These are phyloP conservation scores for Thinocorus orbignyianus DNA, from an alignment of 2,113 vertebrate genomes.

Conservation along the genomic window DNA sequence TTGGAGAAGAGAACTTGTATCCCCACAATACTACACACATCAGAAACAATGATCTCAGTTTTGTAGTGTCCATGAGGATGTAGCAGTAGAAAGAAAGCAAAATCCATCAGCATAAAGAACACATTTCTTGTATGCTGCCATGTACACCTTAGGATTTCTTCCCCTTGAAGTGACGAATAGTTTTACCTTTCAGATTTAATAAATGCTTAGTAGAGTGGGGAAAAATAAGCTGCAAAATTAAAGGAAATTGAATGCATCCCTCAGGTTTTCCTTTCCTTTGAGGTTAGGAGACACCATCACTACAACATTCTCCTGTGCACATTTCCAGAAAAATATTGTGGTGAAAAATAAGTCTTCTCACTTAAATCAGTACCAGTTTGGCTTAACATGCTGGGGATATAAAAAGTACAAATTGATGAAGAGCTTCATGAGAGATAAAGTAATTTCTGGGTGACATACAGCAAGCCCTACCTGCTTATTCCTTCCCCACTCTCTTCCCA, in stretches of 20 bases:
- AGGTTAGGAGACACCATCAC: neutral
- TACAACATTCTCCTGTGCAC: neutral
- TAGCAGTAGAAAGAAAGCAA: neutral
- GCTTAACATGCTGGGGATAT: neutral
- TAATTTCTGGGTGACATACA: neutral
- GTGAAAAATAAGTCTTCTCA: neutral
- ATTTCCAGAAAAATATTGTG: neutral
- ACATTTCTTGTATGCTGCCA: neutral
- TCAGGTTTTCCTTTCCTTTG: neutral
- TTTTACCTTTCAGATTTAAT: neutral
- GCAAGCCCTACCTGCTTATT: neutral
- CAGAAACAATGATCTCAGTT: neutral
- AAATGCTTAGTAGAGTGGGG: neutral
- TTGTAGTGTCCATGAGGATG: neutral
- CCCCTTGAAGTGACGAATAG: neutral
- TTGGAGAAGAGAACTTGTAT: neutral
- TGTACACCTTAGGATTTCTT: neutral
- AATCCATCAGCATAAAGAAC: neutral
- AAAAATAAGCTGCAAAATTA: neutral
- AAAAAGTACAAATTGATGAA: neutral
- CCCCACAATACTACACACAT: neutral
- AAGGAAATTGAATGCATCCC: accelerated
- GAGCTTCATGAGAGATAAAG: accelerated
- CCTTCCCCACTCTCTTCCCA: accelerated
- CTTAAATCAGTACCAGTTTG: neutral